phyloP scores from a whole-genome alignment of 2,113 vertebrate species.

The Aplodontia rufa region DNA sequence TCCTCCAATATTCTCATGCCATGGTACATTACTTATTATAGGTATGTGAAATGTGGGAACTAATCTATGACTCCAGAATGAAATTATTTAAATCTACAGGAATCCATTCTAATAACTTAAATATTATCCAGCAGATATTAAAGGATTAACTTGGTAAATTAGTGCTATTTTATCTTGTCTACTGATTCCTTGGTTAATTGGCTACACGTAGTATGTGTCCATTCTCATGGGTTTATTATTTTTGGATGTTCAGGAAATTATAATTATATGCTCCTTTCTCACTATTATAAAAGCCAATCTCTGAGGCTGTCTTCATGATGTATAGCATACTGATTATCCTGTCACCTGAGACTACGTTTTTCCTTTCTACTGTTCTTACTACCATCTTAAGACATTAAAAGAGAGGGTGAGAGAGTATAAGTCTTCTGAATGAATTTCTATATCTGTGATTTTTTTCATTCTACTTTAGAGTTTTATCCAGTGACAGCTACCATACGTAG shows the following conservation, averaged over 20 bases:
- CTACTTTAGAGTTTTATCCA: conserved; percentile 47
- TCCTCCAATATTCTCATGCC: background rate
- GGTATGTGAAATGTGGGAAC: background rate
- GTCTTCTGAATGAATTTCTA: conserved; percentile 19
- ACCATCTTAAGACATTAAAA: conserved; percentile 61
- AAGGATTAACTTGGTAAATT: background rate
- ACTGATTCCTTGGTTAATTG: conserved; percentile 33
- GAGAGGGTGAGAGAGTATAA: conserved; percentile 47
- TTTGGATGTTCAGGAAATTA: conserved; percentile 39
- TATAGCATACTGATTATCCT: conserved; percentile 45
- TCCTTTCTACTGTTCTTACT: conserved; percentile 41
- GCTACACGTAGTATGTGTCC: background rate
- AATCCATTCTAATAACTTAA: background rate
- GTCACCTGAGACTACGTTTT: conserved; percentile 16
- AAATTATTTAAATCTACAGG: background rate
- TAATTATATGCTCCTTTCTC: conserved; percentile 45
- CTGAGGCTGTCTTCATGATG: background rate
- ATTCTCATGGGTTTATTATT: conserved; percentile 13
- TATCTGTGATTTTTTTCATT: conserved; percentile 8
- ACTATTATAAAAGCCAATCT: conserved; percentile 43
- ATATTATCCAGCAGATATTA: background rate
- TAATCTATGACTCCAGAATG: background rate
- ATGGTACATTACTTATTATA: background rate
- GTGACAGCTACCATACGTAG: conserved; percentile 2
- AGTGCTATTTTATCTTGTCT: conserved; percentile 1